These are phyloP conservation scores for Anastatus disparis DNA, from an alignment of 1,140 invertebrate species.

Conservation along the genomic window DNA sequence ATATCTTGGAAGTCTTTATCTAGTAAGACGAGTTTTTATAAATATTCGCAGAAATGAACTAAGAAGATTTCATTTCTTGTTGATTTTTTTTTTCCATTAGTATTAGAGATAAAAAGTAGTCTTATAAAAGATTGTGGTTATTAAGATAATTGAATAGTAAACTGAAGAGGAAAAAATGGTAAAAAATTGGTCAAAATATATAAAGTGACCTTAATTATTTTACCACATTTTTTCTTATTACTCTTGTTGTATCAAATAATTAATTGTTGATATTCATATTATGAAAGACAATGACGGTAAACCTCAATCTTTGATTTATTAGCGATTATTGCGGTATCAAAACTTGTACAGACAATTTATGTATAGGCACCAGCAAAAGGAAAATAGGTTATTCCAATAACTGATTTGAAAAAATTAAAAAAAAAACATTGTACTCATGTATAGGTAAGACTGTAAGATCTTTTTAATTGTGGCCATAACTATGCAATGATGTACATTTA, in stretches of 20 bases:
- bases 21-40: slow-evolving; percentile 9
- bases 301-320: slow-evolving; percentile 15
- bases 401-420: not conserved
- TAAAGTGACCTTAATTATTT: slow-evolving; percentile 4
- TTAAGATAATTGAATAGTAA: too few species aligned
- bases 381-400: not conserved
- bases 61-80: slow-evolving; percentile 7
- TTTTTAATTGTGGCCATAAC: not conserved
- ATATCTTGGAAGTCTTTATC: not conserved
- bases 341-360: slow-evolving; percentile 31
- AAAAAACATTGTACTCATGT: slow-evolving; percentile 20
- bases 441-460: slow-evolving; percentile 22
- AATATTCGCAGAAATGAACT: slow-evolving; percentile 14
- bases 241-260: slow-evolving; percentile 15
- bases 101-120: slow-evolving; percentile 5
- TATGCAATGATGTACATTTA: slow-evolving; percentile 35
- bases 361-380: not conserved
- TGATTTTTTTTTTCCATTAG: slow-evolving; percentile 11
- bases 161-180: not conserved
- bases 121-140: too few species aligned
- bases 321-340: not conserved
- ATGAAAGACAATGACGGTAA: not conserved
- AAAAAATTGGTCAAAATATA: not conserved
- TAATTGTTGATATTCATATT: slow-evolving; percentile 27
- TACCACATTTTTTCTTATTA: slow-evolving; percentile 10